Base-by-base conservation (phyloP, 2,888 invertebrate genomes). In the Muschampia staudingeri region DNA sequence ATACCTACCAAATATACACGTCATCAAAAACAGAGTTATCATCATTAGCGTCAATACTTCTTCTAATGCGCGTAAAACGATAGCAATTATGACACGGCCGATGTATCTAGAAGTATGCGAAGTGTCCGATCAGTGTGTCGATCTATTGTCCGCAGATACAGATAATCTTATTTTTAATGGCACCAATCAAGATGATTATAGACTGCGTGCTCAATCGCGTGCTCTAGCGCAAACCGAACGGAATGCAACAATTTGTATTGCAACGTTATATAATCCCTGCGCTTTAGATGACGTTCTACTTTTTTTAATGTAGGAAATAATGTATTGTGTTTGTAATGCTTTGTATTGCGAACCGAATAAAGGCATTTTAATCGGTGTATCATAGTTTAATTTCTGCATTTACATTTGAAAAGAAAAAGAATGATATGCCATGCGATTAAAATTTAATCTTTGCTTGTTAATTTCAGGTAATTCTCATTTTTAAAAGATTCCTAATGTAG, bases 181-280 rank as follows among this genome's bases (percentile, higher is more conserved):
- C 56, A 25, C 69, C 75, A 80, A 80, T 80, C 80, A 70, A 25
- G 14, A 56, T 56, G 80, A 80, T 80, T 76, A 56, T 69, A 56
- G 69, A 30, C 56, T 70, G 79, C 37, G 73, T 16, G 44, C 65
- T 70, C 65, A 56, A 71, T 78, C 42, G 78, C 78, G 42, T 72
- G 78, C 70, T 78, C 70, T 44, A 16, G 19, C 73, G 19, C 72
- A 67, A 79, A 73, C 67, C 69, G 80, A 76, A 56, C 75, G 56
- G 69, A 75, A 80, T 80, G 75, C 80, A 80, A 76, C 75, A 75
- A 14, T 70, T 76, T 76, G 52, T 80, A 80, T 75, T 56, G 80
- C 69, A 80, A 73, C 67, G 56, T 80, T 80, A 80, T 76, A 80
- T 76, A 80, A 75, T 30, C 40, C 48, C 1, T 76, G 34, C 69